phyloP scores from a whole-genome alignment of 2,113 vertebrate species.

The Actinemys pallida region DNA sequence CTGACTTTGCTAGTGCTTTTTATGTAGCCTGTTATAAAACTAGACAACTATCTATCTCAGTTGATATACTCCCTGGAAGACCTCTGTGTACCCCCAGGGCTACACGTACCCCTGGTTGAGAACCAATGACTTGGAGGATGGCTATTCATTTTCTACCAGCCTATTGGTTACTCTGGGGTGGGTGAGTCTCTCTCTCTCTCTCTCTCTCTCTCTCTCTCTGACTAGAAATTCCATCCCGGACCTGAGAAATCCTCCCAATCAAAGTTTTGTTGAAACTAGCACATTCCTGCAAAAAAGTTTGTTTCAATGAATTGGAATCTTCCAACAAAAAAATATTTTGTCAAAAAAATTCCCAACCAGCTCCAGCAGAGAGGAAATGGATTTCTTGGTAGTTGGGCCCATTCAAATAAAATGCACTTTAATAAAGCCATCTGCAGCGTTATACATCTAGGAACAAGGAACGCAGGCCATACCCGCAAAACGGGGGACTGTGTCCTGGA shows the following conservation, averaged over 20 bases:
- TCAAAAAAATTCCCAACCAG: background rate
- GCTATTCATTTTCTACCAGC: background rate
- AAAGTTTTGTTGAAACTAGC: background rate
- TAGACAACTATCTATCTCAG: too few relatives aligned
- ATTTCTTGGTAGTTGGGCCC: background rate
- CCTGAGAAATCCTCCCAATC: background rate
- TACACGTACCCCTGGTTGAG: too few relatives aligned
- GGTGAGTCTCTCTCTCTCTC: background rate
- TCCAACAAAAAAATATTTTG: background rate
- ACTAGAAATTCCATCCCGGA: background rate
- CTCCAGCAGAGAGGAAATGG: background rate
- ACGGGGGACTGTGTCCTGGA: too few relatives aligned
- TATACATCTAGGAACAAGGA: too few relatives aligned
- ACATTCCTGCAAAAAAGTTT: background rate
- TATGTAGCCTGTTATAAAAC: too few relatives aligned
- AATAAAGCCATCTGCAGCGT: too few relatives aligned
- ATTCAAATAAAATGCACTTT: too few relatives aligned
- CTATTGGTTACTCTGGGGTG: background rate
- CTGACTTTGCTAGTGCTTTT: too few relatives aligned
- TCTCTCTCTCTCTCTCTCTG: background rate
- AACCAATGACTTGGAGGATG: background rate
- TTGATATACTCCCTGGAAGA: too few relatives aligned
- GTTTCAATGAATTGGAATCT: too few relatives aligned
- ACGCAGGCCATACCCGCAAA: too few relatives aligned
- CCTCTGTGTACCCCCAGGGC: too few relatives aligned